Evolutionary conservation across 2,113 vertebrate genomes (phyloP).

Genomic region (Nothoprocta perdicaria): DNA sequence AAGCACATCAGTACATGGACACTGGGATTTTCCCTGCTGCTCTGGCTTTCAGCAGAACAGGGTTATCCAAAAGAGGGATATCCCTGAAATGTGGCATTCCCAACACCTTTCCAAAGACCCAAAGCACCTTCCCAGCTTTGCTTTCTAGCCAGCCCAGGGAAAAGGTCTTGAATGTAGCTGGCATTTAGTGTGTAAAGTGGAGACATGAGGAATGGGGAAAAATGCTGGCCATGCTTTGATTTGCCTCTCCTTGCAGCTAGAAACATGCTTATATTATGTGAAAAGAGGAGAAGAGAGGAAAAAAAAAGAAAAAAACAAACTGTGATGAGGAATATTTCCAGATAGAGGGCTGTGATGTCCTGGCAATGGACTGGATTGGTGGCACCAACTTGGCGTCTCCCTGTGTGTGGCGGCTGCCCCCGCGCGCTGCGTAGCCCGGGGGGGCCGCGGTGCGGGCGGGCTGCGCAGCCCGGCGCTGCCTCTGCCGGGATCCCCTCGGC

Average conservation of each 20-base stretch:
- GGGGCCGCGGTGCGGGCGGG: constrained; percentile 49
- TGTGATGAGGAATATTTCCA: background rate
- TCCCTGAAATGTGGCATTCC: background rate
- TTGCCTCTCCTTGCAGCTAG: background rate
- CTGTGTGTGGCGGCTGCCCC: constrained; percentile 1
- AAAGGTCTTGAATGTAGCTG: background rate
- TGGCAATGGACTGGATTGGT: constrained; percentile 17
- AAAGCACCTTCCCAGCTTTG: background rate
- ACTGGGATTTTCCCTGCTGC: background rate
- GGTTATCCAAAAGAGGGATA: background rate
- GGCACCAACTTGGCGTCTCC: background rate
- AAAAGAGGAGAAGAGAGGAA: background rate
- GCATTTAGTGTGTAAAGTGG: background rate
- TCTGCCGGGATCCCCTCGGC: constrained; percentile 43
- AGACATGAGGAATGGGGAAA: background rate
- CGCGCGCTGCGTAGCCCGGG: background rate
- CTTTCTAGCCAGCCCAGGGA: background rate
- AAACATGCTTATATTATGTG: background rate
- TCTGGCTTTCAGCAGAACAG: background rate
- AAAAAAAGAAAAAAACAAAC: background rate
- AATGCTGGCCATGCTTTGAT: background rate
- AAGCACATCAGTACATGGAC: background rate
- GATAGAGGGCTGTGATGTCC: background rate
- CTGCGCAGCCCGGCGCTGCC: background rate
- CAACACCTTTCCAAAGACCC: background rate